These are phyloP conservation scores for Cinclus cinclus DNA, from an alignment of 2,113 vertebrate species.

Conservation along the genomic window DNA sequence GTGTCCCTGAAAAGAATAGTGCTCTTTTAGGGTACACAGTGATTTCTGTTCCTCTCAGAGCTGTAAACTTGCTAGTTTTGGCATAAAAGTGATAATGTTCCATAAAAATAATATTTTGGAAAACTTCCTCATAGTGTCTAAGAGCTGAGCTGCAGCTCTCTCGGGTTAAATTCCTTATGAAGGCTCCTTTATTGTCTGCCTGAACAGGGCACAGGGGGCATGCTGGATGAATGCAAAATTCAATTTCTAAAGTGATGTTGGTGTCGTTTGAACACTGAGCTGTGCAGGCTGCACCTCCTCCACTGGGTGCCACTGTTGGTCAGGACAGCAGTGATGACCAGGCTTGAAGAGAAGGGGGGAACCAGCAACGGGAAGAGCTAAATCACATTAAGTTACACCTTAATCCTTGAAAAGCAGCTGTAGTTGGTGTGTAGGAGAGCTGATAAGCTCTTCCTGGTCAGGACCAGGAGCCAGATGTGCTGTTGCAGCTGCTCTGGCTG, in stretches of 20 bases:
- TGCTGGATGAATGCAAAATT: not conserved
- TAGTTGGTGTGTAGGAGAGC: not conserved
- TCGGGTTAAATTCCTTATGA: not conserved
- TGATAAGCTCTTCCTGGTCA: not conserved
- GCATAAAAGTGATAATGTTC: not conserved
- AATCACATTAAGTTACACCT: not conserved
- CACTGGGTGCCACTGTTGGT: slow-evolving; percentile 55
- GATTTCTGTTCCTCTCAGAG: not conserved
- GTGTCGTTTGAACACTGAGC: not conserved
- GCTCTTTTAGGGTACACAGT: no score
- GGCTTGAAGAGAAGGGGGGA: not conserved
- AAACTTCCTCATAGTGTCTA: not conserved
- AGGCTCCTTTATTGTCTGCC: not conserved
- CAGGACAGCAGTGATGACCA: not conserved
- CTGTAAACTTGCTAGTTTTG: not conserved
- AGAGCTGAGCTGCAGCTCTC: not conserved
- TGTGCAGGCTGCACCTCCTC: not conserved
- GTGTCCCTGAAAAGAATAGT: not conserved
- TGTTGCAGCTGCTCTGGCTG: not conserved
- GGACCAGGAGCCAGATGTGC: not conserved
- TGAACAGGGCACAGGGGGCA: not conserved
- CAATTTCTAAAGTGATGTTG: not conserved
- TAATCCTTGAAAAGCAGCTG: not conserved
- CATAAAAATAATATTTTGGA: not conserved
- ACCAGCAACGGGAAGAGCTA: not conserved